Conservation (phyloP, 2,113 vertebrate species). For the Carollia perspicillata region DNA sequence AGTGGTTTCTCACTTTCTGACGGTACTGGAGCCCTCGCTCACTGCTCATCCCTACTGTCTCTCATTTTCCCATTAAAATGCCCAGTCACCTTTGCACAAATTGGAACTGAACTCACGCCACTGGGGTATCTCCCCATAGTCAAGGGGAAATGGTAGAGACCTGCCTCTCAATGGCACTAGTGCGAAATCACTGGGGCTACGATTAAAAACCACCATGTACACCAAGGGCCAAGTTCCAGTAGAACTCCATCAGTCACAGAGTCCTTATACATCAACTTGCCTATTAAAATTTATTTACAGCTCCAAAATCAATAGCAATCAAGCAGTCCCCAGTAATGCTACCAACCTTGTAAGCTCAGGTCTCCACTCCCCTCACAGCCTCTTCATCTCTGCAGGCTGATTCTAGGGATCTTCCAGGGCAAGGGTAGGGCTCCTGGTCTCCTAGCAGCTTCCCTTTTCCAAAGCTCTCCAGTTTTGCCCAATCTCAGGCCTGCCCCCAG, state of each 20-base stretch:
- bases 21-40: neutral
- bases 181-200: neutral
- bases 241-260: neutral
- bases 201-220: neutral
- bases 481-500: too few species aligned
- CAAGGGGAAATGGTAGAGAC: neutral
- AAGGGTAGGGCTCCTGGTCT: neutral
- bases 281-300: neutral
- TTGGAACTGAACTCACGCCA: neutral
- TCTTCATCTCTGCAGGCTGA: neutral
- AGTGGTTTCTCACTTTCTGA: neutral
- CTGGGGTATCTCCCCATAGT: neutral
- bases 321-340: too few species aligned
- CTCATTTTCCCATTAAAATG: neutral
- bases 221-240: neutral
- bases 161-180: neutral
- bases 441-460: neutral
- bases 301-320: neutral
- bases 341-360: neutral
- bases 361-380: neutral
- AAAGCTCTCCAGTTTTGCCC: neutral
- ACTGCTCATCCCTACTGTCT: too few species aligned
- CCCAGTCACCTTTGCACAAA: neutral
- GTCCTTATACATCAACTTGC: neutral
- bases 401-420: neutral